Base-by-base conservation (phyloP, 1,140 invertebrate species). In the Drosophila insularis region DNA sequence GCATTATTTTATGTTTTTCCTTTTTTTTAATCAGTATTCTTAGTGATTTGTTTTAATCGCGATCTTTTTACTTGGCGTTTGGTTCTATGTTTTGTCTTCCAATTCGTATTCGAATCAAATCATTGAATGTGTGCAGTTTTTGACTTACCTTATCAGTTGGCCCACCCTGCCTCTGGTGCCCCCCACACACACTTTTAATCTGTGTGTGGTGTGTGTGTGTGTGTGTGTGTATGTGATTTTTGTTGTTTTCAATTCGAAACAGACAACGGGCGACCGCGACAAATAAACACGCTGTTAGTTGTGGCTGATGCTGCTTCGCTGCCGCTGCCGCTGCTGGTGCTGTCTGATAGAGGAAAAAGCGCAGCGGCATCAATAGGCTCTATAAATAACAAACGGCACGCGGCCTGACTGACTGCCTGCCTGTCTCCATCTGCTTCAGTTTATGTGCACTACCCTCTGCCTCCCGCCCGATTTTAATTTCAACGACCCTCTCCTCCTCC, bases 351-450 rank as follows among this genome's bases (percentile, higher is more conserved):
- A 61, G 59, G 19, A 50, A 50, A 74, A 66, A 71, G 74, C 74
- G 74, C 67, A 62, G 62, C 74, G 66, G 71, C 43, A 50, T 50
- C 43, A 50, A 50, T 50, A 50, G 43, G 43, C 43, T 50, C 80
- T 86, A 86, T 82, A 87, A 86, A 86, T 86, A 86, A 86, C 65
- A 73, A 82, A 66, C 84, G 82, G 71, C 82, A 86, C 84, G 84
- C 82, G 82, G 81, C 71, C 67, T 40, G 55, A 27, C 64, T 39
- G 35, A 4, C 63, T 65, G 27, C 27, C 54, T 43, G 40, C 40
- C 14, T 7, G 43, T 21, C 43, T 50, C 43, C 43, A 50, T 23
- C 60, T 67, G 75, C 59, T 39, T 71, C 62, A 56, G 56, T 60
- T 55, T 78, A 68, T 74, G 67, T 75, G 71, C 74, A 74, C 35